These are phyloP conservation scores for Seriola rivoliana DNA, from an alignment of 2,113 vertebrate genomes.

Conservation along the genomic window DNA sequence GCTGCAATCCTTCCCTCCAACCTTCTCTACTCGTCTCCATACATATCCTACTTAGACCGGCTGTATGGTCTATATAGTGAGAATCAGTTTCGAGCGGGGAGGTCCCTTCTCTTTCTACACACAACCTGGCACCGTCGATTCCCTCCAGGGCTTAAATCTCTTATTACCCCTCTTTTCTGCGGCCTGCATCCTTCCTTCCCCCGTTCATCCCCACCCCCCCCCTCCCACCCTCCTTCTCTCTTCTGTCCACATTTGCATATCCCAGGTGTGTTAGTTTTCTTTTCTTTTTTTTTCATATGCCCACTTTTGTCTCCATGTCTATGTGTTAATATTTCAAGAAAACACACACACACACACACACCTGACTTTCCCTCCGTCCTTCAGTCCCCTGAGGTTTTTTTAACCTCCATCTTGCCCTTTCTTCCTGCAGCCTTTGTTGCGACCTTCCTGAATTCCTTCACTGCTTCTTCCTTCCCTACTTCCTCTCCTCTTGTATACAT, in stretches of 20 bases:
- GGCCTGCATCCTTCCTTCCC: conserved; percentile 22
- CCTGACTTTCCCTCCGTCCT: conserved; percentile 9
- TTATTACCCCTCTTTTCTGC: conserved; percentile 15
- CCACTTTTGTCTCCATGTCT: conserved; percentile 12
- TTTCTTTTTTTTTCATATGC: conserved; percentile 14
- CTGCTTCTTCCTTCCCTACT: conserved; percentile 10
- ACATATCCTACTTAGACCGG: conserved; percentile 44
- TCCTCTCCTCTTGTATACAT: neutral
- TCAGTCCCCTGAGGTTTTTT: conserved; percentile 4
- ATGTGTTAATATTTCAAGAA: conserved; percentile 42
- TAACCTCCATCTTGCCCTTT: neutral
- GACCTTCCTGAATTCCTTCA: neutral
- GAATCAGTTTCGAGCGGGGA: neutral
- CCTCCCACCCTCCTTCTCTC: neutral
- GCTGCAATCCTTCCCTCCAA: conserved; percentile 31
- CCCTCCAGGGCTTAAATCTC: conserved; percentile 47
- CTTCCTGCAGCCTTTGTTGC: neutral
- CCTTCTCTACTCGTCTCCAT: conserved; percentile 6
- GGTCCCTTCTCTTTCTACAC: conserved; percentile 28
- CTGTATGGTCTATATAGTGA: neutral
- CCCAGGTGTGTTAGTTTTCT: conserved; percentile 44
- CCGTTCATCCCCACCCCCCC: neutral
- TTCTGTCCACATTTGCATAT: conserved; percentile 49
- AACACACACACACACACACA: neutral
- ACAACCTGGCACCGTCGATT: conserved; percentile 10